Percentiles rank a stretch among this genome's conserved stretches.
Conservation (phyloP, 2,888 invertebrate species). For the Dynastes hyllus region DNA sequence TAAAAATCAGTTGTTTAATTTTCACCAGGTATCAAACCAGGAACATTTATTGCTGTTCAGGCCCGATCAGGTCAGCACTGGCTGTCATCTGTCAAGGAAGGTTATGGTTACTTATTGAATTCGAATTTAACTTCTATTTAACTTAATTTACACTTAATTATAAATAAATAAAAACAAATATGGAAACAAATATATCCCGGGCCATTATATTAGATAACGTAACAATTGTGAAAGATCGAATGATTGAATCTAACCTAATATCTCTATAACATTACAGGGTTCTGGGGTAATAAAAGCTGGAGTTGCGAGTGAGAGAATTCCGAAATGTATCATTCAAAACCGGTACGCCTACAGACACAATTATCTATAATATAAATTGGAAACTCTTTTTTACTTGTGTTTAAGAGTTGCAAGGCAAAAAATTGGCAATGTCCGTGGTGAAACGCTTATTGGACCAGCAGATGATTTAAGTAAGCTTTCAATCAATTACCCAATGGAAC, state of each 20-base stretch:
- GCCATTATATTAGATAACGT: constrained; percentile 47
- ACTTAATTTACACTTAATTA: not conserved
- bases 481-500: constrained; percentile 47
- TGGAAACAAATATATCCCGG: constrained; percentile 13
- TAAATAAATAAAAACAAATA: not conserved
- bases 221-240: not conserved
- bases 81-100: not conserved
- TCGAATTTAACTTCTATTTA: no score
- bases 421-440: constrained; percentile 19
- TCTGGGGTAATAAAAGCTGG: constrained; percentile 53
- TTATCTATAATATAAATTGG: not conserved
- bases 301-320: constrained; percentile 41
- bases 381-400: not conserved
- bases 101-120: not conserved
- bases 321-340: constrained; percentile 47
- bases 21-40: no score
- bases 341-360: constrained; percentile 11
- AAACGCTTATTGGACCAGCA: constrained; percentile 35
- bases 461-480: constrained; percentile 49
- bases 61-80: no score
- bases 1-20: no score
- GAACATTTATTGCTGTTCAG: no score
- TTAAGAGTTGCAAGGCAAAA: constrained; percentile 42
- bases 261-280: constrained; percentile 44
- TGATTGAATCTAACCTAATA: not conserved